Conservation (phyloP, 2,113 vertebrate genomes). For the Chionomys nivalis region DNA sequence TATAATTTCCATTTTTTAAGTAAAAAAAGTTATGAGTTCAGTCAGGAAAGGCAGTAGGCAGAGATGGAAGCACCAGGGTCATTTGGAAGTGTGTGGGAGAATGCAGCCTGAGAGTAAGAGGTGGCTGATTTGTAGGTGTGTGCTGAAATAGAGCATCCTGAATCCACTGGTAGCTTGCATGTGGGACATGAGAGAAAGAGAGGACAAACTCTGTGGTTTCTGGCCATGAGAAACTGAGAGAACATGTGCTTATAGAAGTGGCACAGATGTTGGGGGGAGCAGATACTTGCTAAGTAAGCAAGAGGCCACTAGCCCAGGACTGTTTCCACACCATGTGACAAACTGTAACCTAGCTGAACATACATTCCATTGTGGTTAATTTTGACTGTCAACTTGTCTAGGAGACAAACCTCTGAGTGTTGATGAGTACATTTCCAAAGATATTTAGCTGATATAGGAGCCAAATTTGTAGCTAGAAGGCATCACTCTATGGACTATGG, state of each 20-base stretch:
- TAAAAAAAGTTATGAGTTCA: not conserved
- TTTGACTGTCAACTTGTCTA: not conserved
- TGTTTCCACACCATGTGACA: not conserved
- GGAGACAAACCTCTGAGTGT: not conserved
- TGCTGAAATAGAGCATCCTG: not conserved
- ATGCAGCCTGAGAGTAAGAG: not conserved
- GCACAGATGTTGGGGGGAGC: not conserved
- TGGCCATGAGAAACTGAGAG: not conserved
- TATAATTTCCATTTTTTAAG: constrained; percentile 30
- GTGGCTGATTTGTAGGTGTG: not conserved
- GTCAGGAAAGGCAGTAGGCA: not conserved
- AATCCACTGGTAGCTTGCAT: not conserved
- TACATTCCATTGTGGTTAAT: not conserved
- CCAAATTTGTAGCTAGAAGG: not conserved
- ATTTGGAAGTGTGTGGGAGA: not conserved
- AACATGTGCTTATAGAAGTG: not conserved
- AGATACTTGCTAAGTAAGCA: not conserved
- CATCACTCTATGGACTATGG: too few relatives aligned
- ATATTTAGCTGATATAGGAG: not conserved
- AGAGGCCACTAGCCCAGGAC: not conserved
- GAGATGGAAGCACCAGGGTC: not conserved
- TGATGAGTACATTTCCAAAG: too few relatives aligned
- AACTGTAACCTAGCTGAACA: not conserved
- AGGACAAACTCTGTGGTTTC: not conserved
- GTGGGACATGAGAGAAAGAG: not conserved